These are phyloP conservation scores for Drosophila mojavensis DNA, from an alignment of 1,140 invertebrate species.

Conservation along the genomic window DNA sequence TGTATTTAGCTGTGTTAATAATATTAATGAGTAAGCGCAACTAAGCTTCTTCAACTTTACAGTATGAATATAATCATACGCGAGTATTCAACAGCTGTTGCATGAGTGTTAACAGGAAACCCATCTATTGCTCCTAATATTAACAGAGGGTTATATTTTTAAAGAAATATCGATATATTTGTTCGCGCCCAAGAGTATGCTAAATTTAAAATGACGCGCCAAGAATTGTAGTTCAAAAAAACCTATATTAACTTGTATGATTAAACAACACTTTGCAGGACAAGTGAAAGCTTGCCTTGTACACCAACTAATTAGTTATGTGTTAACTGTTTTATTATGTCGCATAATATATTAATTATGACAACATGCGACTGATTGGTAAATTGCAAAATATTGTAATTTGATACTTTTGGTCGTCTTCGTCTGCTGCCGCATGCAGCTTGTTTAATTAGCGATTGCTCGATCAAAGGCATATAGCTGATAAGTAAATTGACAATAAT, in stretches of 20 bases:
- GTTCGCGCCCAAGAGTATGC: conserved; percentile 38
- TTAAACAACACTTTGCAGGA: neutral
- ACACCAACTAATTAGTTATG: conserved; percentile 47
- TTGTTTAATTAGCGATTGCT: conserved; percentile 66
- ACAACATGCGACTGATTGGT: conserved; percentile 41
- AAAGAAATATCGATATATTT: neutral
- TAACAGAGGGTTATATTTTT: neutral
- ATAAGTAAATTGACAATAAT: conserved; percentile 69
- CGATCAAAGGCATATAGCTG: conserved; percentile 46
- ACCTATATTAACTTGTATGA: neutral
- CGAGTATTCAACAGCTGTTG: neutral
- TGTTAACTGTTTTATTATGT: neutral
- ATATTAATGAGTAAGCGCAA: no score
- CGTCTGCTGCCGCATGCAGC: conserved; percentile 66
- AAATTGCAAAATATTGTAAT: conserved; percentile 47
- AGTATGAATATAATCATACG: no score
- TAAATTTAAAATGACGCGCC: neutral
- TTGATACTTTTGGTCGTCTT: conserved; percentile 40
- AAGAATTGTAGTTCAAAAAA: neutral
- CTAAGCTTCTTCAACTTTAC: no score
- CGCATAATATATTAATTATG: conserved; percentile 74
- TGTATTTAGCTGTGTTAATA: no score
- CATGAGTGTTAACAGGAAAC: neutral
- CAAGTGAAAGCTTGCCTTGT: conserved; percentile 54
- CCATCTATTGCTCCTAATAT: neutral